These are phyloP conservation scores for Yoshiicerus persimilis DNA, from an alignment of 1,140 invertebrate genomes.

Conservation along the genomic window DNA sequence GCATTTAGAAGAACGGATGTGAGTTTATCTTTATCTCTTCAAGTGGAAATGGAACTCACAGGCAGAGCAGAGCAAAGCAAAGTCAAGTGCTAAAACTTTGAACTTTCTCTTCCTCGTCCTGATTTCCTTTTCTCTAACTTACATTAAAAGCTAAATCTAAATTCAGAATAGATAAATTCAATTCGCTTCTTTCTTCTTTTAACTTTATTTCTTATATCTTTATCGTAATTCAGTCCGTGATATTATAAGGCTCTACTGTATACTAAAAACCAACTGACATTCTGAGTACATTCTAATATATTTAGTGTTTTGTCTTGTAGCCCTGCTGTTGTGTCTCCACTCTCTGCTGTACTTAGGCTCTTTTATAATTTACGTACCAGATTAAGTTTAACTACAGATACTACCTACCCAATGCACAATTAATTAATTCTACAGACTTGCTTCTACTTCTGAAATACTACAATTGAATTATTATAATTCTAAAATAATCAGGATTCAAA, in stretches of 20 bases:
- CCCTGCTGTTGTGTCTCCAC: neutral
- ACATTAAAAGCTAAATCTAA: neutral
- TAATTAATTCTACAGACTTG: neutral
- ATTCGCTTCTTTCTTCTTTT: neutral
- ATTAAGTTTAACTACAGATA: neutral
- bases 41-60: neutral
- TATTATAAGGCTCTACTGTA: neutral
- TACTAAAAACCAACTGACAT: neutral
- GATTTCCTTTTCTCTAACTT: neutral
- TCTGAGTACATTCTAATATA: neutral
- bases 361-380: neutral
- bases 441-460: too few relatives aligned
- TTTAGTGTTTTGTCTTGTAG: neutral
- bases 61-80: neutral
- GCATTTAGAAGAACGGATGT: neutral
- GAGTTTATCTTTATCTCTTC: constrained; percentile 19
- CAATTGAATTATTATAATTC: too few relatives aligned
- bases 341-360: neutral
- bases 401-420: neutral
- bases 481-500: too few relatives aligned
- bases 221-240: neutral
- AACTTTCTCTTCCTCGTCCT: neutral
- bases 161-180: constrained; percentile 1
- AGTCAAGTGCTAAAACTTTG: constrained; percentile 18
- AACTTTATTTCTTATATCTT: neutral